Evolutionary conservation across 2,797 vertebrate species (phyloP).

Genomic region (Danionella dracula): DNA sequence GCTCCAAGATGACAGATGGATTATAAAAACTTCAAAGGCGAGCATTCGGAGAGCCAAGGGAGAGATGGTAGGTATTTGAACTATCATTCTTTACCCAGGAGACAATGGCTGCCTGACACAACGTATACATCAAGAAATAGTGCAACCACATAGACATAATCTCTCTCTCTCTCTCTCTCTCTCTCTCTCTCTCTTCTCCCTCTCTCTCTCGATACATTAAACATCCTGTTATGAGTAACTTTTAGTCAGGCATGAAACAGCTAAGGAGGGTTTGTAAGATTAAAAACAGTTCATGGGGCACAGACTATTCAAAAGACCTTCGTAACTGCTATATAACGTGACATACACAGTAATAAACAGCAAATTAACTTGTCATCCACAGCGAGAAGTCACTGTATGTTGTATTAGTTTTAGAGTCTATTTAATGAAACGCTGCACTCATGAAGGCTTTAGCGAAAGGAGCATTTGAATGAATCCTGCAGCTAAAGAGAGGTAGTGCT

Average conservation of each 20-base stretch:
- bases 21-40: constrained; percentile 99
- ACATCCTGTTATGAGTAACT: constrained; percentile 91
- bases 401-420: constrained; percentile 32
- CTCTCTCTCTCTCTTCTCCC: constrained; percentile 24
- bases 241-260: constrained; percentile 71
- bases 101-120: constrained; percentile 96
- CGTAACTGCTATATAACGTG: constrained; percentile 28
- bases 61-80: constrained; percentile 99
- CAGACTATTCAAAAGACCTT: constrained; percentile 36
- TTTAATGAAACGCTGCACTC: constrained; percentile 30
- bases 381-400: constrained; percentile 26
- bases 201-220: constrained; percentile 82
- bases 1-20: constrained; percentile 99
- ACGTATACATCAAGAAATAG: constrained; percentile 95
- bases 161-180: constrained; percentile 59
- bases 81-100: constrained; percentile 98
- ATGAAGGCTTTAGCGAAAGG: constrained; percentile 35
- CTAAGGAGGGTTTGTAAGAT: constrained; percentile 45
- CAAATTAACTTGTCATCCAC: constrained; percentile 28
- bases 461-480: constrained; percentile 31
- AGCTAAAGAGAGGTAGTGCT: constrained; percentile 34
- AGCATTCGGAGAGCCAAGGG: constrained; percentile 94
- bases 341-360: constrained; percentile 29
- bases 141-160: constrained; percentile 94
- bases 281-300: constrained; percentile 24